Evolutionary conservation across 2,797 vertebrate species (phyloP).

Genomic region (Enteromius viviparus): DNA sequence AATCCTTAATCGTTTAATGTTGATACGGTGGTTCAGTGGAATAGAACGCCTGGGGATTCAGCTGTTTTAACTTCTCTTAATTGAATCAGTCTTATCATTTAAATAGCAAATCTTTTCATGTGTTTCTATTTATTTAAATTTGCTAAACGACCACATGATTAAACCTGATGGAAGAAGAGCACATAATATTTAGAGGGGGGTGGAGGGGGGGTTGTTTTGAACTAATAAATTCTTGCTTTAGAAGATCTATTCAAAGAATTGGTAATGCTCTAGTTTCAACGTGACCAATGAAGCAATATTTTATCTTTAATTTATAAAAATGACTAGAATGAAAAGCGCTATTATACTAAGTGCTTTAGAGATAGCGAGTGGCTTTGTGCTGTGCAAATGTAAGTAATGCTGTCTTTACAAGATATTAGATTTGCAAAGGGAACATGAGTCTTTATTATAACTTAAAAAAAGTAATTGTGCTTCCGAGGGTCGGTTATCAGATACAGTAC

Average conservation of each 20-base stretch:
- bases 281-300: background rate
- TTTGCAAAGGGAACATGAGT: background rate
- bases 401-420: background rate
- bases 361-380: background rate
- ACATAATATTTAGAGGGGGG: background rate
- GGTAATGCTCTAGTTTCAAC: background rate
- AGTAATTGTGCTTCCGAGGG: background rate
- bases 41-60: background rate
- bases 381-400: background rate
- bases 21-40: background rate
- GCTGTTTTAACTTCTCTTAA: slow-evolving; percentile 3
- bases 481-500: background rate
- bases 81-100: background rate
- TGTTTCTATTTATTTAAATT: slow-evolving; percentile 5
- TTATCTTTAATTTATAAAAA: background rate
- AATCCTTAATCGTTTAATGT: background rate
- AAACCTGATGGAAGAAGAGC: background rate
- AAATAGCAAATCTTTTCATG: background rate
- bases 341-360: background rate
- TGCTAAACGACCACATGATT: background rate
- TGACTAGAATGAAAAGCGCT: background rate
- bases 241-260: background rate
- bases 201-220: too few species aligned
- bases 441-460: too few species aligned
- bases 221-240: background rate